A percentile compares a stretch with the other conserved stretches of the same genome.
These are phyloP conservation scores for Lepidonotus clava DNA, from an alignment of 2,888 invertebrate species.

Conservation along the genomic window DNA sequence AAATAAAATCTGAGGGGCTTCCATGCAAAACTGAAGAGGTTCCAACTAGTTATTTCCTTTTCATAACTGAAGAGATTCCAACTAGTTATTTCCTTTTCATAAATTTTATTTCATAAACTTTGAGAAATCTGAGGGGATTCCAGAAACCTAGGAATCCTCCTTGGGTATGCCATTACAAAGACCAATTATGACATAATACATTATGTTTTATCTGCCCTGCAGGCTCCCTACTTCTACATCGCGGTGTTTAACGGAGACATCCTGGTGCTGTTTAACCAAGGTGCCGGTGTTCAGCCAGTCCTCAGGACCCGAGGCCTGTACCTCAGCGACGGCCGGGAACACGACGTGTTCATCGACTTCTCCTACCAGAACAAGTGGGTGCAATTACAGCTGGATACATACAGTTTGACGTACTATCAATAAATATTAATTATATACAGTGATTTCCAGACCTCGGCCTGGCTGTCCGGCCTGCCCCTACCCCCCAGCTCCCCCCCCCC, in stretches of 20 bases:
- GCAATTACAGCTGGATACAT: background rate
- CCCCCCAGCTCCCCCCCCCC: conserved; percentile 60
- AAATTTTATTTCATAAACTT: too few relatives aligned
- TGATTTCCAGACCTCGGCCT: conserved; percentile 56
- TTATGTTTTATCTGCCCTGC: too few relatives aligned
- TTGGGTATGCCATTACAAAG: too few relatives aligned
- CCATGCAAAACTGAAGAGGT: too few relatives aligned
- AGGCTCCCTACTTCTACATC: conserved; percentile 65
- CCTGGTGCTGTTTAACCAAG: conserved; percentile 66
- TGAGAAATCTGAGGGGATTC: too few relatives aligned
- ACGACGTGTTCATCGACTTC: conserved; percentile 64
- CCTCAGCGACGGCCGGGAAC: conserved; percentile 65
- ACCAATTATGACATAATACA: too few relatives aligned
- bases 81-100: too few relatives aligned
- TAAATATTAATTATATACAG: too few relatives aligned
- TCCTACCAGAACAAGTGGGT: conserved; percentile 63
- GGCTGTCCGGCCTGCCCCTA: conserved; percentile 63
- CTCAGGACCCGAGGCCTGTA: conserved; percentile 63
- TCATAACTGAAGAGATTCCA: too few relatives aligned
- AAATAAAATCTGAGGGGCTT: too few relatives aligned
- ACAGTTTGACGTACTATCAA: background rate
- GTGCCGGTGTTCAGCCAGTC: conserved; percentile 58
- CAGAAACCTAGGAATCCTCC: too few relatives aligned
- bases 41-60: too few relatives aligned
- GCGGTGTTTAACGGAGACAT: conserved; percentile 68